Base-by-base conservation (phyloP, 2,797 vertebrate genomes). In the Uromys caudimaculatus region DNA sequence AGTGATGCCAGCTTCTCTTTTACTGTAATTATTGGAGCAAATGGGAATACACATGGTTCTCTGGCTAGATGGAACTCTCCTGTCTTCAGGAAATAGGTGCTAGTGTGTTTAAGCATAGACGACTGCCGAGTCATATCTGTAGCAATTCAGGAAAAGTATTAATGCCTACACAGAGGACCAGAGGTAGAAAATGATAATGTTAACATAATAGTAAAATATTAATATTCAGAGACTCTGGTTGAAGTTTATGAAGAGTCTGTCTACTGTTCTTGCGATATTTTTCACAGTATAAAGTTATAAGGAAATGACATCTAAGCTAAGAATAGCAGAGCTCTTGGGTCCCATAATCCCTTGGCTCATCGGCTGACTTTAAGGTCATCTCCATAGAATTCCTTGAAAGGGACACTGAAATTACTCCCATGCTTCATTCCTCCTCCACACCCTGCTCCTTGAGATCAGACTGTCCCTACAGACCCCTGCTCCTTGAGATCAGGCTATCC, bases 241-340 rank as follows among this genome's bases (percentile, higher is more conserved):
- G 64, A 95, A 79, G 38, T 35, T 29, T 23, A 1, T 67, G 14
- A 64, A 58, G 75, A 89, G 27, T 50, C 38, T 82, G 60, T 79
- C 76, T 77, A 58, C 44, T 44, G 7, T 77, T 41, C 64, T 89
- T 93, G 13, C 62, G 64, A 89, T 9, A 35, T 76, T 93, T 93
- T 69, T 76, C 23, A 69, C 52, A 67, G 38, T 50, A 44, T 67
- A 82, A 94, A 94, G 62, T 85, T 24, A 85, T 29, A 24, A n/a
- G 64, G 54, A 93, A 91, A n/a, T 91, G 29, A n/a, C 41, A 38
- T 94, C 79, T 81, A 69, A 35, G n/a, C 78, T 64, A 62, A 82
- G 41, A 91, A 35, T 21, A 52, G 3, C 17, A 41, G 41, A 32
- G 5, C 32, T 16, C 41, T 64, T 32, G 24, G 41, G 23, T 17